These are phyloP conservation scores for Tamias sibiricus DNA, from an alignment of 2,113 vertebrate genomes.

Conservation along the genomic window DNA sequence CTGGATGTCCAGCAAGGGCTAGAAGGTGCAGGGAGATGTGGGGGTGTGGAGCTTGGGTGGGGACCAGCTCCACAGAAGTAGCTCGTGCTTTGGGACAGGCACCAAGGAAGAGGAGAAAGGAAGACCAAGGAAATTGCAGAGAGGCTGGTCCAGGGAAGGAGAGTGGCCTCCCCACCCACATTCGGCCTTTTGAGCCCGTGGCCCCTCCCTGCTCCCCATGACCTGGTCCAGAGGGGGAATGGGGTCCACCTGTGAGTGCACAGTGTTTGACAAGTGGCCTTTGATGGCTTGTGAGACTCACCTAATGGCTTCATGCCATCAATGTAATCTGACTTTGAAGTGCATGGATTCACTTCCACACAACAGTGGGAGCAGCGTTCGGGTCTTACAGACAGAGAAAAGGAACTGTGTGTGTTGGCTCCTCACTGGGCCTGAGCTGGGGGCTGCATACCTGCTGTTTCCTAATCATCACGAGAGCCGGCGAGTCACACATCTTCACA, in stretches of 20 bases:
- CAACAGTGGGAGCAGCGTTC: background rate
- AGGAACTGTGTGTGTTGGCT: no score
- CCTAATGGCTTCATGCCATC: background rate
- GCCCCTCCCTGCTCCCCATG: fast-evolving
- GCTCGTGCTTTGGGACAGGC: background rate
- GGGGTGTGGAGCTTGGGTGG: fast-evolving
- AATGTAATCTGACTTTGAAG: background rate
- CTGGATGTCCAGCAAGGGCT: no score
- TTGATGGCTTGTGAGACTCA: no score
- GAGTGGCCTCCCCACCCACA: fast-evolving
- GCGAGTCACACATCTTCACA: fast-evolving
- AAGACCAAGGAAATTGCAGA: background rate
- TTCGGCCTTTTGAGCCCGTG: fast-evolving
- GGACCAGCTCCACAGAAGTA: background rate
- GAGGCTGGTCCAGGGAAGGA: fast-evolving
- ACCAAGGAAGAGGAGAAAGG: background rate
- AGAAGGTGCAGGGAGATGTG: background rate
- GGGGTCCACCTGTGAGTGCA: background rate
- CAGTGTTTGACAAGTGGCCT: fast-evolving
- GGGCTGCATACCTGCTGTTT: fast-evolving
- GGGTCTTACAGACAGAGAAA: no score
- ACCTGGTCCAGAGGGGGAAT: fast-evolving
- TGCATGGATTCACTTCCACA: background rate
- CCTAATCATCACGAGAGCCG: fast-evolving
- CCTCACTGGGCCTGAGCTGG: background rate